phyloP scores from a whole-genome alignment of 1,140 invertebrate genomes.

The Potamilus streckersoni region DNA sequence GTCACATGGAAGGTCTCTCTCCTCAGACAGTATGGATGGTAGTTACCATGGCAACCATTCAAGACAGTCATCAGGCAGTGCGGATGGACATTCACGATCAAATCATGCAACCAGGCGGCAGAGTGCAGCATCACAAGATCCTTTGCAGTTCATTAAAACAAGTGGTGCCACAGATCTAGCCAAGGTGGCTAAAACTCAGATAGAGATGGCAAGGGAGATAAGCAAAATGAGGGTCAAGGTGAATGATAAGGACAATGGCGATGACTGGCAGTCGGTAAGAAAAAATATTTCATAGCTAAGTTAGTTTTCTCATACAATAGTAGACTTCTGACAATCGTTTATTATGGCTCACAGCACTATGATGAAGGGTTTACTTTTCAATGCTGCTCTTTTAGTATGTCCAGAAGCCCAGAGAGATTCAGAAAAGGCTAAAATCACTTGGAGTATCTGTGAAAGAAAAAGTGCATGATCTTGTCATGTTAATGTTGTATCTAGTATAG shows the following conservation, averaged over 20 bases:
- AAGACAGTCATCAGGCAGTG: constrained; percentile 58
- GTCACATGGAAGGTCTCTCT: constrained; percentile 47
- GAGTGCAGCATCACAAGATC: constrained; percentile 71
- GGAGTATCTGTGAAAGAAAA: too few species aligned
- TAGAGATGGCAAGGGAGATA: constrained; percentile 85
- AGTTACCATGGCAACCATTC: constrained; percentile 60
- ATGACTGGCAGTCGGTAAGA: constrained; percentile 92
- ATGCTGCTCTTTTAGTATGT: too few species aligned
- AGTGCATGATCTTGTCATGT: too few species aligned
- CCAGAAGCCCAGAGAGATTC: too few species aligned
- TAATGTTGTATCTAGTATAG: too few species aligned
- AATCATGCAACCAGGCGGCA: constrained; percentile 12
- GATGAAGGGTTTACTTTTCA: too few species aligned
- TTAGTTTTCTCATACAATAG: too few species aligned
- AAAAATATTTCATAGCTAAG: too few species aligned
- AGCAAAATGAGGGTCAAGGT: constrained; percentile 78
- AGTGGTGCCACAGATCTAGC: constrained; percentile 72
- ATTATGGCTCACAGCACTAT: too few species aligned
- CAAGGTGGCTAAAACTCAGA: constrained; percentile 85
- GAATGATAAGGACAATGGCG: constrained; percentile 69
- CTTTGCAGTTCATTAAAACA: constrained; percentile 86
- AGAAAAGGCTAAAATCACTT: too few species aligned
- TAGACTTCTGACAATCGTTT: too few species aligned
- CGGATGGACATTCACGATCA: constrained; percentile 66
- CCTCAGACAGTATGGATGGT: constrained; percentile 59